Evolutionary conservation across 2,888 invertebrate genomes (phyloP).

Genomic region (Drosophila ezoana): DNA sequence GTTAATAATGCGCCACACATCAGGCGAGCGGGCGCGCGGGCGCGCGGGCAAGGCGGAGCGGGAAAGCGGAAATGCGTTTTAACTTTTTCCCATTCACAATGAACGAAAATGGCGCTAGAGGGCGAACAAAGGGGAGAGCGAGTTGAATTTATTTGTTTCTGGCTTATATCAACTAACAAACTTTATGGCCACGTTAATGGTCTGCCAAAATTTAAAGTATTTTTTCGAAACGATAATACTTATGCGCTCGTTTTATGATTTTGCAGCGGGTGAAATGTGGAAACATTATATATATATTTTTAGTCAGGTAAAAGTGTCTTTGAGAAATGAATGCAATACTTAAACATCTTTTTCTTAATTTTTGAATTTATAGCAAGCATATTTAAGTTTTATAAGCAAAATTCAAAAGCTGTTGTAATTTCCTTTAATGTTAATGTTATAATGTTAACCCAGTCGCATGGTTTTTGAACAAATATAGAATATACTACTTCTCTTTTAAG

Average conservation of each 20-base stretch:
- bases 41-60: background rate
- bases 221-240: background rate
- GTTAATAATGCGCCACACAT: constrained; percentile 69
- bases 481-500: too few relatives aligned
- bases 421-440: too few relatives aligned
- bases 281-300: too few relatives aligned
- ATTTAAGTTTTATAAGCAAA: too few relatives aligned
- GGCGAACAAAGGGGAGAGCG: background rate
- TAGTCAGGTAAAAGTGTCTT: too few relatives aligned
- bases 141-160: constrained; percentile 35
- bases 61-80: constrained; percentile 27
- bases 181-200: constrained; percentile 34
- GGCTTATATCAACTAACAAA: constrained; percentile 37
- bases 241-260: background rate
- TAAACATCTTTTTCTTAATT: too few relatives aligned
- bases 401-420: too few relatives aligned
- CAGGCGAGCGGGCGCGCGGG: background rate
- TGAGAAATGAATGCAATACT: too few relatives aligned
- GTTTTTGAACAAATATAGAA: too few relatives aligned
- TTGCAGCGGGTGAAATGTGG: background rate
- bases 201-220: constrained; percentile 17
- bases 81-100: constrained; percentile 41
- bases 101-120: constrained; percentile 31
- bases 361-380: too few relatives aligned
- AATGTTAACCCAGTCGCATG: too few relatives aligned